Conservation (phyloP, 2,113 vertebrate species). For the Tinamus guttatus region DNA sequence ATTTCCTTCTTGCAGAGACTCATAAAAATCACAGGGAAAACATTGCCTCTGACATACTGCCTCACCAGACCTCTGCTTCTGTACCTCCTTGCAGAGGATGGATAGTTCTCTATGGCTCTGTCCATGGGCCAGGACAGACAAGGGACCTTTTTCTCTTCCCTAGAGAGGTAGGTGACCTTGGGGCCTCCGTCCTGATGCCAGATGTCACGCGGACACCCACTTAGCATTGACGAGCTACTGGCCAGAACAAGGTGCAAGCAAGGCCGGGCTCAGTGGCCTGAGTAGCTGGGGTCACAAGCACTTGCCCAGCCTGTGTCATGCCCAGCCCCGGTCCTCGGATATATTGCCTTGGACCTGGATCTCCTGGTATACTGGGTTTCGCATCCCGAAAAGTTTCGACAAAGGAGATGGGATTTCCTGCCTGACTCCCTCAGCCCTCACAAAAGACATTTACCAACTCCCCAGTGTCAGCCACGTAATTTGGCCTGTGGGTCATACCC, state of each 20-base stretch:
- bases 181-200: neutral
- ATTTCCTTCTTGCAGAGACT: conserved; percentile 46
- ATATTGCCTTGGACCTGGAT: neutral
- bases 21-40: conserved; percentile 37
- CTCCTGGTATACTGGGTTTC: neutral
- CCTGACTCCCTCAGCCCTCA: neutral
- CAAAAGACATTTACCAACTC: neutral
- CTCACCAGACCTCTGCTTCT: neutral
- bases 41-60: neutral
- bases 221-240: rapidly evolving
- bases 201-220: neutral
- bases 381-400: neutral
- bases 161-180: neutral
- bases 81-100: neutral
- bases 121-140: neutral
- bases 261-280: neutral
- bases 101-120: neutral
- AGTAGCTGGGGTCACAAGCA: neutral
- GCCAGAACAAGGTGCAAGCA: neutral
- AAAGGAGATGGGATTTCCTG: neutral
- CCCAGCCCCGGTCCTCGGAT: neutral
- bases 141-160: neutral
- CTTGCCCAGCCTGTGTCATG: neutral
- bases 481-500: neutral
- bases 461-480: neutral